These are phyloP conservation scores for Paracentrotus lividus DNA, from an alignment of 53 echinoderm and acorn worm species.

Conservation along the genomic window DNA sequence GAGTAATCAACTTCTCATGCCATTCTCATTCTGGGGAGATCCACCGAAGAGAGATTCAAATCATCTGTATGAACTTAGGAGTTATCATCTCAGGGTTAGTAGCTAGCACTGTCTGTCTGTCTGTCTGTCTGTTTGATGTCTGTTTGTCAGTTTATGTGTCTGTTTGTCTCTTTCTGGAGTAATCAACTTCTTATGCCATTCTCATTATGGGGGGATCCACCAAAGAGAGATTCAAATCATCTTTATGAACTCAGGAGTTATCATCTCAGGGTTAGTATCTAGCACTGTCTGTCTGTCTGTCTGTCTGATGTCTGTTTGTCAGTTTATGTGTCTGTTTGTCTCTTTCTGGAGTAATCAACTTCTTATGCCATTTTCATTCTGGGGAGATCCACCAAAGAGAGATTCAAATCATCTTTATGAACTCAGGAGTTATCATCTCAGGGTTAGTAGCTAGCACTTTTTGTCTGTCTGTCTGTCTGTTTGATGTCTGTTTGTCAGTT, in stretches of 20 bases:
- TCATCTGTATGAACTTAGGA: conserved; percentile 92
- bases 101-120: too few relatives aligned
- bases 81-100: conserved; percentile 94
- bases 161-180: too few relatives aligned
- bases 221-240: conserved; percentile 75
- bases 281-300: not conserved
- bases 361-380: conserved; percentile 94
- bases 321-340: too few relatives aligned
- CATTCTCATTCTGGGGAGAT: conserved; percentile 96
- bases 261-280: conserved; percentile 85
- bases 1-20: conserved; percentile 90
- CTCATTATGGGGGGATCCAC: conserved; percentile 93
- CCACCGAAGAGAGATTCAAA: conserved; percentile 80
- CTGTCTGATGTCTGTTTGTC: not conserved
- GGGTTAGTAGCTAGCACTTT: conserved; percentile 81
- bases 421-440: conserved; percentile 95
- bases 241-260: conserved; percentile 95
- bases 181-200: conserved; percentile 93
- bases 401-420: conserved; percentile 88
- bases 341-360: conserved; percentile 96
- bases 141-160: not conserved
- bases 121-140: not conserved
- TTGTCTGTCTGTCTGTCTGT: not conserved
- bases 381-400: conserved; percentile 85
- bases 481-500: not conserved